Evolutionary conservation across 2,113 vertebrate species (phyloP), one percentile per base, ranked within the genome.

Genomic region (Tenrec ecaudatus): DNA sequence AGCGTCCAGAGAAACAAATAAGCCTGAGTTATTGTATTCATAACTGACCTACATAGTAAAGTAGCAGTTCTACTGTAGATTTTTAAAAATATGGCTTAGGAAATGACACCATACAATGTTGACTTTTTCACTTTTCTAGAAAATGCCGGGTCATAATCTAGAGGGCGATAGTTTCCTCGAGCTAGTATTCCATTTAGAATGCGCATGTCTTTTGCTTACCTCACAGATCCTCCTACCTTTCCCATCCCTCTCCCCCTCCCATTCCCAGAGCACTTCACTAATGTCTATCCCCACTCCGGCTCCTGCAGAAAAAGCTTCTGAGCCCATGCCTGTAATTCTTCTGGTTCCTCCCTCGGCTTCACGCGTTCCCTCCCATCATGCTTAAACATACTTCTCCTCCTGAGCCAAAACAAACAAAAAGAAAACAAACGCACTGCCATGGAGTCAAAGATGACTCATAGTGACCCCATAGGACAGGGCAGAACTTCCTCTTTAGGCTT

Each of bases 1-100:
- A 90, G 95, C 25, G 80, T 97, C 98, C 98, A 88, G 97, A 96
- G 62, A 43, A 76, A 58, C 10, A 15, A 33, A 47, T 31, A 68
- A 36, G 33, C 10, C 23, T 77, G 66, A 80, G 22, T 33, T 23
- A 2, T 58, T 68, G 3, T 4, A 7, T 57, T 90, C 76, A 14
- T 36, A 31, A 57, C 75, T 43, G 19, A 33, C 27, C 62, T 82
- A 23, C 62, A 23, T 57, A 31, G 68, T 16, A 91, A 53, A 58
- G 57, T 6, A 22, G 11, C 43, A 36, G 77, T 84, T 38, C 60
- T 31, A 20, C 47, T 33, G 36, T 11, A 53, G 75, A 58, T 81
- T n/a, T 82, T 53, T 69, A 80, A 68, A 82, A 78, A 82, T 62
- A 36, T 9, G 15, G 89, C 78, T 43, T 73, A 19, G 43, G 36